Base-by-base conservation (phyloP, 2,113 vertebrate species). In the Myiozetetes cayanensis region DNA sequence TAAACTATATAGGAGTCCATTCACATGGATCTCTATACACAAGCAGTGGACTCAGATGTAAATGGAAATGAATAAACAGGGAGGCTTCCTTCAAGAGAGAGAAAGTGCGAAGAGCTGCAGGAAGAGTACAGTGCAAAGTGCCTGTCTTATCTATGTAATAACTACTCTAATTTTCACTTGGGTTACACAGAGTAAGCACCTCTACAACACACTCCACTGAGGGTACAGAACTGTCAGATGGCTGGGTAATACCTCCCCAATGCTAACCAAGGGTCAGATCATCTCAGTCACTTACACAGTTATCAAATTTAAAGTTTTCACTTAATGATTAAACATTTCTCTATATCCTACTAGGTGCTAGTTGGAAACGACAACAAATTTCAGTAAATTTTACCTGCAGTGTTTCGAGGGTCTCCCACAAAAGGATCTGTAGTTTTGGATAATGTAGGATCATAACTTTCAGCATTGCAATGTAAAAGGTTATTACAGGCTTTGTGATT, bases 131-230 rank as follows among this genome's bases (percentile, higher is more conserved):
- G 71, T 6, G 65, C 37, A 46, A 68, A 50, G 52, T 7, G 10
- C 1, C 0, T 27, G 50, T 23, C 25, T 72, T 43, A 46, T 12
- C 78, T 44, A 8, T 8, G n/a, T 3, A 33, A 6, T 35, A 79
- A 4, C 56, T 55, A 16, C 35, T 47, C 14, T 21, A 41, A 44
- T 55, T 75, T 46, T 66, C 41, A 41, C 14, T 50, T 37, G 30
- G 19, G 20, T 59, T 71, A 87, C 44, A 53, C 13, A 20, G 50
- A 52, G n/a, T 47, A 63, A 73, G 31, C 28, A 79, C 22, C 4
- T 76, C 41, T 46, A 61, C 9, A 50, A 49, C 19, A 66, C n/a
- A 35, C 21, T 50, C 14, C 25, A 33, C 9, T 31, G 8, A 2
- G 21, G 17, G 12, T 56, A 52, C n/a, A 50, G n/a, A 50, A 56